A percentile compares a stretch with the other conserved stretches of the same genome.
Conservation (phyloP, 1,140 invertebrate genomes). For the Drosophila busckii region DNA sequence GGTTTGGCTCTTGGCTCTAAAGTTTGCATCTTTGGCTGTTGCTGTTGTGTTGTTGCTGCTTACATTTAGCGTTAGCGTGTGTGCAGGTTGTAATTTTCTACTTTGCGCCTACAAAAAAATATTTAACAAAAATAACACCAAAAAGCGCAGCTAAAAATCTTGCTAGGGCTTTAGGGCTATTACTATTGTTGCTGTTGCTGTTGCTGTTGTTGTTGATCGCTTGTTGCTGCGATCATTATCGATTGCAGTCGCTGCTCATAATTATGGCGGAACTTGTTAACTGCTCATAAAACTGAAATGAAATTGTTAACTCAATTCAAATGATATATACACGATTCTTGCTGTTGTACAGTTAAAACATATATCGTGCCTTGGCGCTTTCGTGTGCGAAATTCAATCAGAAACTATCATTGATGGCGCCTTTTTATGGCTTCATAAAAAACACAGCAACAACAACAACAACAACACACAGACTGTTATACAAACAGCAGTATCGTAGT, state of each 20-base stretch:
- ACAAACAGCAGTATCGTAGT: conserved; percentile 7
- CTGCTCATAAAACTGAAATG: conserved; percentile 51
- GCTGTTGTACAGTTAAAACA: not conserved
- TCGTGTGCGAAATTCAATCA: conserved; percentile 40
- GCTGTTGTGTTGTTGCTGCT: conserved; percentile 12
- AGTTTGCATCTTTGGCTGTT: not conserved
- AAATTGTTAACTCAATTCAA: conserved; percentile 29
- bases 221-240: conserved; percentile 23
- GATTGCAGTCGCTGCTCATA: conserved; percentile 17
- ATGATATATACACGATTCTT: conserved; percentile 27
- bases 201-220: not conserved
- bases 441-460: no score
- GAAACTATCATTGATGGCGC: conserved; percentile 31
- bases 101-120: conserved; percentile 63
- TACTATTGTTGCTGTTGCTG: not conserved
- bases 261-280: conserved; percentile 42
- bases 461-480: no score
- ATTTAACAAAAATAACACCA: not conserved
- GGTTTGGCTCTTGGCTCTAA: not conserved
- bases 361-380: conserved; percentile 10
- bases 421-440: conserved; percentile 35
- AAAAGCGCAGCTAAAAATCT: conserved; percentile 1
- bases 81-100: conserved; percentile 74
- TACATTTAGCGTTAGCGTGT: conserved; percentile 58
- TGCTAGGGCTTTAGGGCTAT: conserved; percentile 15